Evolutionary conservation across 2,113 vertebrate genomes (phyloP).

Genomic region (Ellobius talpinus): DNA sequence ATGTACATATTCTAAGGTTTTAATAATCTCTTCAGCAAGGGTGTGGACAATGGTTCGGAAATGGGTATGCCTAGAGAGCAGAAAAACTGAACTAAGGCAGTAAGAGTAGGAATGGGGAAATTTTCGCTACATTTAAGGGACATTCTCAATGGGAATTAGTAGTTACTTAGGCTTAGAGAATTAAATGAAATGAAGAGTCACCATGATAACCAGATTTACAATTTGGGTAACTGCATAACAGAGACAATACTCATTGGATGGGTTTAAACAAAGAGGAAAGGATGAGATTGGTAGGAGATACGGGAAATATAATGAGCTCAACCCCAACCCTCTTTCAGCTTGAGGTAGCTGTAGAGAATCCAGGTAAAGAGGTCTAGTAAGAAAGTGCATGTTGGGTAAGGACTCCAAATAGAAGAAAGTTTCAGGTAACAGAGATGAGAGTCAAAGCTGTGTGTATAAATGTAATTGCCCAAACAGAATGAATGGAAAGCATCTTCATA

Average conservation of each 20-base stretch:
- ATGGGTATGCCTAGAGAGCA: neutral
- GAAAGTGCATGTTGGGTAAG: neutral
- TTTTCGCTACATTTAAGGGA: conserved; percentile 12
- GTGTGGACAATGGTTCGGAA: neutral
- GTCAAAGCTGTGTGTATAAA: neutral
- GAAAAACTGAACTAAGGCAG: conserved; percentile 30
- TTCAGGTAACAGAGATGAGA: neutral
- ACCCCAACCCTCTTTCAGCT: conserved; percentile 22
- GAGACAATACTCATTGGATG: neutral
- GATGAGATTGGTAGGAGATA: neutral
- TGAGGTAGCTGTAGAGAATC: neutral
- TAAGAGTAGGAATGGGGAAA: neutral
- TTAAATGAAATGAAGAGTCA: conserved; percentile 14
- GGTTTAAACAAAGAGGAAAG: neutral
- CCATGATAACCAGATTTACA: neutral
- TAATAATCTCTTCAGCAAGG: neutral
- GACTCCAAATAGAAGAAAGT: conserved; percentile 17
- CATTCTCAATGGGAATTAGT: neutral
- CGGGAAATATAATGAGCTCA: neutral
- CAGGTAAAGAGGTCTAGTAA: neutral
- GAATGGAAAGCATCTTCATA: conserved; percentile 47
- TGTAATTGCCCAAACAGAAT: conserved; percentile 50
- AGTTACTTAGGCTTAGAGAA: conserved; percentile 26
- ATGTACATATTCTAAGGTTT: conserved; percentile 16
- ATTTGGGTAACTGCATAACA: neutral